Evolutionary conservation across 2,113 vertebrate genomes (phyloP).

Genomic region (Solenodon paradoxus): DNA sequence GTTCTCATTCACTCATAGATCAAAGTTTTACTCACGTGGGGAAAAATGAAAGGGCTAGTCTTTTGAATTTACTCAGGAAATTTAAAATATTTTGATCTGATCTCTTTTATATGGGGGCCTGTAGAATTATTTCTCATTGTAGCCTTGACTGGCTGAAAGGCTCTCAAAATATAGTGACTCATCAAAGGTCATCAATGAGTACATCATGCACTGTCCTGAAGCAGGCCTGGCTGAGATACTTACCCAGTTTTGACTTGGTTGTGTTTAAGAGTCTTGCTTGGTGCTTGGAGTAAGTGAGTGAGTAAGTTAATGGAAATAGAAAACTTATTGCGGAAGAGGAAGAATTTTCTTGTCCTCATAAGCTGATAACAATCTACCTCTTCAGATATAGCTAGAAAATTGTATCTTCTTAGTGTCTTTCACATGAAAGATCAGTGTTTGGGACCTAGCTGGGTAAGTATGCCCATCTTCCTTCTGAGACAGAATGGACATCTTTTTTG

Average conservation of each 20-base stretch:
- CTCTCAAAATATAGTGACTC: background rate
- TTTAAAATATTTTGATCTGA: background rate
- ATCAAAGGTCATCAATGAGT: background rate
- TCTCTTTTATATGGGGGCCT: background rate
- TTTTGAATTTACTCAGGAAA: background rate
- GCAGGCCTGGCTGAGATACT: background rate
- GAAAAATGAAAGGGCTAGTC: background rate
- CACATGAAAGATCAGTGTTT: background rate
- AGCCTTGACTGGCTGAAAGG: background rate
- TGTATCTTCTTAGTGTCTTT: background rate
- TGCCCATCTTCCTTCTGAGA: background rate
- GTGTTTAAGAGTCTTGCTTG: background rate
- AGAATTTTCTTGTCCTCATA: background rate
- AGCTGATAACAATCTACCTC: background rate
- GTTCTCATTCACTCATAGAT: background rate
- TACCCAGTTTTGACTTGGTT: background rate
- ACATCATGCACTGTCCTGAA: background rate
- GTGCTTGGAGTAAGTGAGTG: background rate
- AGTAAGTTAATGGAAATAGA: background rate
- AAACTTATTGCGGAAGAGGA: background rate
- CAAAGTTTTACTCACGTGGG: background rate
- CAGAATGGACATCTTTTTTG: constrained; percentile 8
- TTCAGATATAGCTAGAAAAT: background rate
- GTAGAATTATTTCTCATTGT: background rate
- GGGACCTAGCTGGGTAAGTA: background rate